phyloP scores from a whole-genome alignment of 1,140 invertebrate genomes.

The Zelostemma sp. region DNA sequence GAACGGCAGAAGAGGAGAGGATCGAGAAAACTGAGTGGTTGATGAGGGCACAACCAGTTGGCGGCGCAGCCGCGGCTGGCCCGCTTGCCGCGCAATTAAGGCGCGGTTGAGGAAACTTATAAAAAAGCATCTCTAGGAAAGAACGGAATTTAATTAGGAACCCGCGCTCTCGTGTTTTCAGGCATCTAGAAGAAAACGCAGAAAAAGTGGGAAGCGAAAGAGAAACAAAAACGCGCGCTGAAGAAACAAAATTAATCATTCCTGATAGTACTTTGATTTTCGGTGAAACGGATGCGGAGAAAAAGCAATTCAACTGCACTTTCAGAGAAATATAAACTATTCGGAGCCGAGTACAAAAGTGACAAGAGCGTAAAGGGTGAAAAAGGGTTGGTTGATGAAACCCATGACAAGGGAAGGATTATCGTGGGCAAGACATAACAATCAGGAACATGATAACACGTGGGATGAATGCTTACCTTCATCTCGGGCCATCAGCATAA shows the following conservation, averaged over 20 bases:
- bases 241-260: constrained; percentile 9
- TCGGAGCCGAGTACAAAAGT: neutral
- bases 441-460: constrained; percentile 67
- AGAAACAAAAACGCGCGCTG: constrained; percentile 13
- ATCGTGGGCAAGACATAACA: constrained; percentile 64
- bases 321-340: too few species aligned
- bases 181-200: constrained; percentile 60
- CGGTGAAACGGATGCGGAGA: neutral
- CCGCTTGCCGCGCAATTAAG: constrained; percentile 65
- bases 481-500: constrained; percentile 55
- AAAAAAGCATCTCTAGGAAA: constrained; percentile 62
- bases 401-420: constrained; percentile 25
- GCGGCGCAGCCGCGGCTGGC: constrained; percentile 46
- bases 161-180: constrained; percentile 60
- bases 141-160: constrained; percentile 68
- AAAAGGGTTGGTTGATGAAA: constrained; percentile 16
- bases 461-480: constrained; percentile 59
- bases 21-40: constrained; percentile 52
- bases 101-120: constrained; percentile 64
- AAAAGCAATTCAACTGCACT: neutral
- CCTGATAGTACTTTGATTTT: neutral
- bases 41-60: constrained; percentile 48
- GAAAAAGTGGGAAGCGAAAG: constrained; percentile 27
- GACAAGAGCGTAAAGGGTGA: constrained; percentile 5
- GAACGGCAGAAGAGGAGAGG: constrained; percentile 45